Evolutionary conservation across 2,888 invertebrate species (phyloP), one percentile per base, ranked within the genome.

Genomic region (Drosophila villosipedis): DNA sequence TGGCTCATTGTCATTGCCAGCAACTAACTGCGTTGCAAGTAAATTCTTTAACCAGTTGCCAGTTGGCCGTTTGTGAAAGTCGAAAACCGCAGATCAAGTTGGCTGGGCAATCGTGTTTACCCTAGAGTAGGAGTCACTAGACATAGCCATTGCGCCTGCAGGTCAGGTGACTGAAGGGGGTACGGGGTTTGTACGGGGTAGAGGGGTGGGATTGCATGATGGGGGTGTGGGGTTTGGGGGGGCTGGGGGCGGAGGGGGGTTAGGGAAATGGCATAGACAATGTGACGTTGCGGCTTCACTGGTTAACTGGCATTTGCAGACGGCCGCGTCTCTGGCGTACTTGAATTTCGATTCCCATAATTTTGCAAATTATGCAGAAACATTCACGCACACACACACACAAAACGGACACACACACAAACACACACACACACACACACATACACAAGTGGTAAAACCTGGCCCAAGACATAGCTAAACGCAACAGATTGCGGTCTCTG

Each of bases 331-430:
- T 68, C 61, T 66, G 58, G 78, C 72, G 76, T 78, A 73, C 81
- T 72, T 82, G 77, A 82, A 90, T 84, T 84, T 78, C 78, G 80
- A 76, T 89, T 90, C 84, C 85, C 88, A 90, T 90, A 83, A 88
- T 90, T 85, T 85, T 73, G 73, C 80, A 88, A 83, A 83, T 88
- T 90, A 80, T 85, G 76, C 83, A 80, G 80, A 82, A 78, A 81
- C 69, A 76, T 79, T 79, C 82, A 80, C 80, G 83, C 43, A 73
- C 53, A 71, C 25, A 54, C 28, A 28, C 28, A 30, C 28, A 30
- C 30, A 63, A 53, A 75, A 66, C 49, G 73, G 55, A 58, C 9
- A 67, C 59, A 69, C 35, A 80, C 68, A 74, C 43, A 66, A 33
- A 73, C 52, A 54, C 0, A 67, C 68, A 74, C 43, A 66, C 37